phyloP scores from a whole-genome alignment of 2,888 invertebrate species.

The Smittia sp. region DNA sequence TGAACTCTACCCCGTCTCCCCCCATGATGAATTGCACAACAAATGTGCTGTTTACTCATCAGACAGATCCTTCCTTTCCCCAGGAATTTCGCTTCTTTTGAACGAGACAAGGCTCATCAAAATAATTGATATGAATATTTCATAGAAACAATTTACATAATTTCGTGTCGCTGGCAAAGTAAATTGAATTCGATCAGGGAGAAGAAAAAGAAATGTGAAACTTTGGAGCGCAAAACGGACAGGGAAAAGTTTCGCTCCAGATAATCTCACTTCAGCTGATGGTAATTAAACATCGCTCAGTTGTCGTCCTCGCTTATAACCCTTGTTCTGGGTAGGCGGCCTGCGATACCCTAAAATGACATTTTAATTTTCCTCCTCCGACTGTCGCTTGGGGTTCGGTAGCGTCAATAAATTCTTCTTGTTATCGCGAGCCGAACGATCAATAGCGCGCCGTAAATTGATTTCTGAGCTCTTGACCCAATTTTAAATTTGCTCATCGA shows the following conservation, averaged over 20 bases:
- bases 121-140: conserved; percentile 37
- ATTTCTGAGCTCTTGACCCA: conserved; percentile 20
- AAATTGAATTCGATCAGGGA: background rate
- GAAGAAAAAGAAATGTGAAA: background rate
- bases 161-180: background rate
- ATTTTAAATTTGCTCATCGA: background rate
- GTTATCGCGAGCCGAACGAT: background rate
- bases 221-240: too few species aligned
- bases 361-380: background rate
- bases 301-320: background rate
- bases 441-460: conserved; percentile 11
- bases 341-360: background rate
- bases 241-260: background rate
- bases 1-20: too few species aligned
- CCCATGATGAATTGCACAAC: background rate
- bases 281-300: conserved; percentile 30
- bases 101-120: conserved; percentile 2
- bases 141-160: conserved; percentile 31
- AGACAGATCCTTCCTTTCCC: background rate
- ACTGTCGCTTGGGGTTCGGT: background rate
- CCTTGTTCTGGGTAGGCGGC: background rate
- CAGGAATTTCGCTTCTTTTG: too few species aligned
- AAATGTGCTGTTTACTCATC: background rate
- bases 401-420: background rate
- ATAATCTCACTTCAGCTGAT: conserved; percentile 6